Evolutionary conservation across 2,888 invertebrate species (phyloP).

Genomic region (Harpalus rufipes): DNA sequence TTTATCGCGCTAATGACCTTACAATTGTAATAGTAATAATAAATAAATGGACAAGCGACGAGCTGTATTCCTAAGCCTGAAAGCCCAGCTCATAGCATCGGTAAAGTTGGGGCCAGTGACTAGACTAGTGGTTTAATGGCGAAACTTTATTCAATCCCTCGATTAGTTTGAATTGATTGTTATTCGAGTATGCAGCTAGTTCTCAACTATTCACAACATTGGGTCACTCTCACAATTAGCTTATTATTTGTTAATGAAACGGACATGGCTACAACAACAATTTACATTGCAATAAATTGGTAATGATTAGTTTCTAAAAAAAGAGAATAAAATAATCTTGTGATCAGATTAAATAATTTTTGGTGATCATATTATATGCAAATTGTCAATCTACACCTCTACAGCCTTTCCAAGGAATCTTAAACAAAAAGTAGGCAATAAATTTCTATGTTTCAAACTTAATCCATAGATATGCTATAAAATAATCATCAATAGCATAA

Average conservation of each 20-base stretch:
- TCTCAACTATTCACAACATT: constrained; percentile 12
- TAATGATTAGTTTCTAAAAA: too few species aligned
- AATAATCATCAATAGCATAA: too few species aligned
- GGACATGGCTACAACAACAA: not conserved
- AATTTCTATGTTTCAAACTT: too few species aligned
- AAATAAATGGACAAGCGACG: constrained; percentile 20
- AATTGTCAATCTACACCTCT: too few species aligned
- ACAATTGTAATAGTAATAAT: constrained; percentile 5
- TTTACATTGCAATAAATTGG: not conserved
- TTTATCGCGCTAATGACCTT: not conserved
- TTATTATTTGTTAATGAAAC: not conserved
- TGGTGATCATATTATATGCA: too few species aligned
- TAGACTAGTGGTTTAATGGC: constrained; percentile 17
- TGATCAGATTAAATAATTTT: too few species aligned
- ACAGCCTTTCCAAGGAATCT: too few species aligned
- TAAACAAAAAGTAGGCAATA: too few species aligned
- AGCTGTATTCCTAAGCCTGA: not conserved
- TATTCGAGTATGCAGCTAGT: constrained; percentile 20
- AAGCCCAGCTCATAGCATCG: constrained; percentile 1
- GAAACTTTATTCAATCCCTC: constrained; percentile 12
- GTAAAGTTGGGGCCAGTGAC: constrained; percentile 3
- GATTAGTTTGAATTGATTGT: constrained; percentile 7
- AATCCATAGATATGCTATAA: too few species aligned
- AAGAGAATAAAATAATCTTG: too few species aligned
- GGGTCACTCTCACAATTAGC: constrained; percentile 5